Base-by-base conservation (phyloP, 2,797 vertebrate species). In the Anguilla pacifica region DNA sequence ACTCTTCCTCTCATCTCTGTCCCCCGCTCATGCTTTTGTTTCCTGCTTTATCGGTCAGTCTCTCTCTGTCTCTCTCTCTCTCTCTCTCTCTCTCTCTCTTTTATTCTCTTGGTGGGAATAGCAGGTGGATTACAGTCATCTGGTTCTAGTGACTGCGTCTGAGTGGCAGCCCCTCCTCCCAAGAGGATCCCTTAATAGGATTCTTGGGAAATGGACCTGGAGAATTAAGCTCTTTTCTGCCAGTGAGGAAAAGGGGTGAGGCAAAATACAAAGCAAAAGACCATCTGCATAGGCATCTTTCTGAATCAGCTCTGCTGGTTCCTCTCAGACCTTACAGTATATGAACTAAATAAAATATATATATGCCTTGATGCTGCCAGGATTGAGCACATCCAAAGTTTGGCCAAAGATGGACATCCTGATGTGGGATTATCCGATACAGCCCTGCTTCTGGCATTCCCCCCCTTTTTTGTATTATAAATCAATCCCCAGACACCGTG, bases 291-390 rank as follows among this genome's bases (percentile, higher is more conserved):
- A 85, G 5, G 11, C 85, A 57, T 89, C 13, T 31, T 86, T 86
- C 89, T 88, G 87, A 90, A 88, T 83, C 85, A 64, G 67, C 82
- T 81, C 43, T 53, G 59, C 87, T 67, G 86, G 83, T 46, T 82
- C 70, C 79, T 72, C 87, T 59, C 49, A 86, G 88, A 88, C 85
- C 86, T 86, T 85, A 89, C 91, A 88, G 90, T 90, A 89, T 49
- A 83, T 82, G 83, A 74, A 46, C 59, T 83, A 87, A 74, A 57
- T 53, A 85, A 57, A 79, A 83, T 61, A 77, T 85, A 85, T 25
- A 43, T 67, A 55, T 39, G 39, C 35, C 49, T 19, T 89, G 81
- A 49, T 49, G 85, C 74, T 39, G 46, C 28, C 31, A 5, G n/a
- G 43, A 51, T 51, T 86, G 53, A 53, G 22, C 15, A 81, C 31